phyloP scores from a whole-genome alignment of 2,113 vertebrate species.

The Dromaius novaehollandiae region DNA sequence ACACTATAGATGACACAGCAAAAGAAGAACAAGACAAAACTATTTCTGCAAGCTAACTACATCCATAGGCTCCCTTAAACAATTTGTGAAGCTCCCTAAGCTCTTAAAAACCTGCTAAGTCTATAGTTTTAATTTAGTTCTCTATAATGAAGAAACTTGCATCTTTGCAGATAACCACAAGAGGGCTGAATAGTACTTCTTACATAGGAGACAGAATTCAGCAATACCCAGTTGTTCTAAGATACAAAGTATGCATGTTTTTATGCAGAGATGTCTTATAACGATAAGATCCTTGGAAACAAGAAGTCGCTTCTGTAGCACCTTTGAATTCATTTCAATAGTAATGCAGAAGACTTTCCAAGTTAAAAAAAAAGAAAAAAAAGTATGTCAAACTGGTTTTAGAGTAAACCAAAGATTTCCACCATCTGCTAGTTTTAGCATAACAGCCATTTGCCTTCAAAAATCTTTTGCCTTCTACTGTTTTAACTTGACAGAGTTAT shows the following conservation, averaged over 20 bases:
- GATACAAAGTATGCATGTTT: background rate
- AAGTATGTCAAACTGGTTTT: background rate
- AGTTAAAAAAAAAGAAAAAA: background rate
- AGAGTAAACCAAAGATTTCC: background rate
- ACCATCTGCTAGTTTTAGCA: background rate
- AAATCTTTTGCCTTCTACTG: background rate
- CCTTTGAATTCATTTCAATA: background rate
- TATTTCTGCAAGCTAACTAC: background rate
- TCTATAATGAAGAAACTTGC: background rate
- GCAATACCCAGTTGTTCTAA: background rate
- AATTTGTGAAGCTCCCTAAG: background rate
- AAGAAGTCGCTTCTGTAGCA: background rate
- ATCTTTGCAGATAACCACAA: background rate
- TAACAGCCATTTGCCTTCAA: background rate
- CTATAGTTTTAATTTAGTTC: background rate
- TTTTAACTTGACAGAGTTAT: background rate
- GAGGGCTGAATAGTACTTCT: slow-evolving; percentile 29
- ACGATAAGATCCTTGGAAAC: background rate
- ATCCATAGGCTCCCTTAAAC: background rate
- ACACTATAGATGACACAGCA: background rate
- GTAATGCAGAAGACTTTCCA: background rate
- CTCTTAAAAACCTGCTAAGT: background rate
- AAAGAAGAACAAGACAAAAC: background rate
- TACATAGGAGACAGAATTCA: background rate
- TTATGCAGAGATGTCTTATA: background rate